Evolutionary conservation across 92 coral and sea anemone genomes (phyloP), one percentile per base, ranked within the genome.

Genomic region (Porites evermanni): DNA sequence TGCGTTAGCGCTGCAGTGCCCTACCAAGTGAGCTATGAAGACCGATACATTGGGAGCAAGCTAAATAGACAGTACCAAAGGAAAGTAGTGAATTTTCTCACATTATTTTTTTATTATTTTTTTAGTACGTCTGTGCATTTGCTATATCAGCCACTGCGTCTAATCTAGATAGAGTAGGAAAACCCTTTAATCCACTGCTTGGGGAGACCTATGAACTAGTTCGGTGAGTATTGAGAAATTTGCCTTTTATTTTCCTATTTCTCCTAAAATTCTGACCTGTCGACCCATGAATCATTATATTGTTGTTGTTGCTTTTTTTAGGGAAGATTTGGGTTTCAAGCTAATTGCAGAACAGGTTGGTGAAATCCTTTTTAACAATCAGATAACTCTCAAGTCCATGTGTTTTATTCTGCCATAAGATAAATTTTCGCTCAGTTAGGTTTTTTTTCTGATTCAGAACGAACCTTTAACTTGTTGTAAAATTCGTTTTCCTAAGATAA

Each of bases 91-190:
- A 66, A 53, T 60, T 10, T 4, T n/a, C 24, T 18, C 47, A 11
- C 11, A 21, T 54, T 60, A 29, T 29, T 69, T 1, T 53, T 60
- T 75, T 71, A 5, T 73, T 64, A 9, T 53, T 61, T 54, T 70
- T 76, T 1, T 79, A 96, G 98, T 95, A 88, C 84, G 94, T 97
- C 1, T 95, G 90, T 58, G 99, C 99, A 12, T 97, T 97, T 79
- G 99, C 99, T 38, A 91, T 92, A 44, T 95, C 99, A 38, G 93
- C 99, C 7, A 97, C 99, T 0, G 98, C 99, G 7, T 97, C 99
- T 12, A 95, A 91, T 79, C 90, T 97, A 70, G 98, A 97, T 66
- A 90, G 99, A 86, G 95, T 97, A 69, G 99, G 99, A 20, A 97
- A 97, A 67, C 99, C 99, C 6, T 97, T 97, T 44, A 97, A 97